Base-by-base conservation (phyloP, 1,140 invertebrate genomes). In the Drosophila neocordata region DNA sequence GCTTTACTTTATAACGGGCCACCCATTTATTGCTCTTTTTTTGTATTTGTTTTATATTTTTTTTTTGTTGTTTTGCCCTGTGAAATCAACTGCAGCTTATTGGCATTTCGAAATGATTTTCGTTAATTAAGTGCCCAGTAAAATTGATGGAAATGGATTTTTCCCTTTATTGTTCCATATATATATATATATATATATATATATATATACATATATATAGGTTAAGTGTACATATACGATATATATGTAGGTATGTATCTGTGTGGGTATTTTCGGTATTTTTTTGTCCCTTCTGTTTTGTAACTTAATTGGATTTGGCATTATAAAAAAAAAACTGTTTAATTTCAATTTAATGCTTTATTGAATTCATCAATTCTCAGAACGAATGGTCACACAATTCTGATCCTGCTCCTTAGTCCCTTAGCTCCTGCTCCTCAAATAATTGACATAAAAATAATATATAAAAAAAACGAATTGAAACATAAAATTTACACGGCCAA, bases 391-490 rank as follows among this genome's bases (percentile, higher is more conserved):
- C 56, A 44, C 12, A 6, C 56, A 12, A 38, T n/a, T n/a, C n/a
- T 9, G 27, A 15, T 18, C 61, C 48, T 27, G 34, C 11, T 27
- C 24, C 8, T 38, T 58, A 31, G 6, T 31, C 1, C 7, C 27
- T 11, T n/a, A n/a, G 3, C 41, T n/a, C 24, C 56, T 51, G 1
- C 1, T 13, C 22, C 8, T 67, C 34, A 41, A 84, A 85, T 69
- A 77, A 80, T 74, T 69, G 73, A 78, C 66, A 31, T 34, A 62
- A 66, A 76, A 77, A 71, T 69, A n/a, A n/a, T 76, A 80, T 81
- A 77, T 70, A 61, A 82, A 85, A 85, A 81, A 66, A 68, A 60
- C 74, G 74, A 75, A 81, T 78, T 77, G 71, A 71, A 74, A 73
- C 64, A 69, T 68, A 56, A 63, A 75, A 68, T 69, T 62, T 78